Base-by-base conservation (phyloP, 2,888 invertebrate species). In the Chalcosyrphus nemorum region DNA sequence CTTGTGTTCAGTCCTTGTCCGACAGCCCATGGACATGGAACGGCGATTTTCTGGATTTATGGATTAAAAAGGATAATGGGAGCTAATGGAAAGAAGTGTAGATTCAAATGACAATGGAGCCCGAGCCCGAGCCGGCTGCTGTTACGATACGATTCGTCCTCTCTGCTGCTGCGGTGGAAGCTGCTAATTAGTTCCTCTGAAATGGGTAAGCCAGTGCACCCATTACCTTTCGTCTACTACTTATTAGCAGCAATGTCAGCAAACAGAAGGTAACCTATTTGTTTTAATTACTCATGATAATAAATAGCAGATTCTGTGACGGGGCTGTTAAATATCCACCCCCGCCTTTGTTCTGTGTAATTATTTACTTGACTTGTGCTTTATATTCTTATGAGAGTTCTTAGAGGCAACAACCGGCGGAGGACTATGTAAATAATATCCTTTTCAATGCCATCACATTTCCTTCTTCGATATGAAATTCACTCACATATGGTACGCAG, bases 11-110 rank as follows among this genome's bases (percentile, higher is more conserved):
- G 80, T 75, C 65, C 84, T 74, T 84, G 84, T 84, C 70, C 70
- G 78, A 80, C 84, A 84, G 80, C 74, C 80, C 84, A 80, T 65
- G 80, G 84, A 84, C 84, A 84, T 84, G 74, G 70, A 80, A 84
- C 74, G 65, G 74, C 70, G 84, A 84, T 84, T 84, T 75, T 74
- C 68, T 75, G 80, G 84, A 84, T 80, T 80, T 70, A 80, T 80
- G 74, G 84, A 84, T 84, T 75, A 80, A 80, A 80, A 80, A 70
- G 74, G 74, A 80, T 74, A 75, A 80, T 66, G 45, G 70, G 63
- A 52, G 76, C 80, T 75, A 80, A 70, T 84, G 84, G 63, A 75
- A 82, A 75, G 80, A 57, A 75, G 63, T n/a, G n/a, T 47, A 65
- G 65, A 72, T 52, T 54, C 54, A 77, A 66, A 68, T 57, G 78